These are phyloP conservation scores for Pocillopora meandrina DNA, from an alignment of 92 coral and sea anemone genomes.

Conservation along the genomic window DNA sequence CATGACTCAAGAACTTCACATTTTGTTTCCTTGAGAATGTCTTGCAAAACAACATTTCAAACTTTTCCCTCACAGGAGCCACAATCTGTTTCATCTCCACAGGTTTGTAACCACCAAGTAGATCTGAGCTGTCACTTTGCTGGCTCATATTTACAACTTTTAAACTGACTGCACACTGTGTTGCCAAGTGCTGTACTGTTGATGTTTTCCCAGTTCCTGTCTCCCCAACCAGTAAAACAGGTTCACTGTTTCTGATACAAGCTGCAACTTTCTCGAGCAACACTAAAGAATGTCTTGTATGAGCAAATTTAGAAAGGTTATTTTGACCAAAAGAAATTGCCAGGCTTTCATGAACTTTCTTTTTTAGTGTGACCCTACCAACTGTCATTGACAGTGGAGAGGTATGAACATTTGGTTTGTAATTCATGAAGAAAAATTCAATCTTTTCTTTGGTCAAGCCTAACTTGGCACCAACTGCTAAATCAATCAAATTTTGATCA, in stretches of 20 bases:
- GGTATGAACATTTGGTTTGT: conserved; percentile 82
- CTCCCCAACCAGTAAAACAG: conserved; percentile 93
- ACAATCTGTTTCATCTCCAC: conserved; percentile 98
- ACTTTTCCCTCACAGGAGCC: conserved; percentile 82
- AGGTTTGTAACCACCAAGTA: conserved; percentile 97
- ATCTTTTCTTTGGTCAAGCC: conserved; percentile 86
- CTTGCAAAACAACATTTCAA: conserved; percentile 82
- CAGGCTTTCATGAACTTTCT: conserved; percentile 23
- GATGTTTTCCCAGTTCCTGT: conserved; percentile 99
- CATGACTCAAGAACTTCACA: conserved; percentile 78
- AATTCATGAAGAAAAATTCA: conserved; percentile 76
- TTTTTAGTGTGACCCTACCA: conserved; percentile 79
- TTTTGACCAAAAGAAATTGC: neutral
- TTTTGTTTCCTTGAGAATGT: conserved; percentile 97
- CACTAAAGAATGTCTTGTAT: conserved; percentile 87
- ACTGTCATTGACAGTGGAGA: conserved; percentile 83
- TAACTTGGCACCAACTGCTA: conserved; percentile 93
- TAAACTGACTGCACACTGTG: conserved; percentile 70
- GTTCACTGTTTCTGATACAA: conserved; percentile 86
- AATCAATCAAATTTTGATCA: conserved; percentile 58
- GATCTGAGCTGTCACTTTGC: conserved; percentile 96
- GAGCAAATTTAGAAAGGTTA: conserved; percentile 74
- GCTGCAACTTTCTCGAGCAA: conserved; percentile 88
- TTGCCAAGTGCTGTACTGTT: conserved; percentile 83
- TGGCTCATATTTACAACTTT: conserved; percentile 97